phyloP scores from a whole-genome alignment of 2,797 vertebrate species.

The Cottoperca gobio region DNA sequence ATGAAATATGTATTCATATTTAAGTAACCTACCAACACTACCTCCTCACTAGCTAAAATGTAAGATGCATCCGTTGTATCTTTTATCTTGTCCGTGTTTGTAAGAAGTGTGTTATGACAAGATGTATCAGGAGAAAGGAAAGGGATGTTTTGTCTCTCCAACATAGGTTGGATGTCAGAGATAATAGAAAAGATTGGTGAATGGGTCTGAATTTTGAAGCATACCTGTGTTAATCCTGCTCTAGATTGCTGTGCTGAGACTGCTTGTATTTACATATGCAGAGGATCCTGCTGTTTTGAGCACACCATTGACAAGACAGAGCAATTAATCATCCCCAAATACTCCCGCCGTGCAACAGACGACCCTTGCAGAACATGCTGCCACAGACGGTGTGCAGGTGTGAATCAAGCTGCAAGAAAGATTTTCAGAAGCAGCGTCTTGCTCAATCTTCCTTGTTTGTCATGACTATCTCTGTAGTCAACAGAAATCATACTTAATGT shows the following conservation, averaged over 20 bases:
- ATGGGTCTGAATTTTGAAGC: conserved; percentile 81
- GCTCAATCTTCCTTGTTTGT: conserved; percentile 69
- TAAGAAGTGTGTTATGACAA: conserved; percentile 43
- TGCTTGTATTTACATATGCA: conserved; percentile 92
- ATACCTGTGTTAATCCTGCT: conserved; percentile 88
- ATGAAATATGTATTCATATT: neutral
- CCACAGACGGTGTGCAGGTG: conserved; percentile 92
- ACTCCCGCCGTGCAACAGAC: conserved; percentile 89
- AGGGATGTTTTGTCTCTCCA: conserved; percentile 68
- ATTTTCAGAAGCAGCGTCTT: conserved; percentile 72
- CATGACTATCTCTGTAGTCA: conserved; percentile 50
- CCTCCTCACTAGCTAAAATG: neutral
- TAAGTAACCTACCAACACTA: too few relatives aligned
- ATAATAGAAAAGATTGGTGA: conserved; percentile 86
- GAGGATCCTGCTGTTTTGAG: conserved; percentile 92
- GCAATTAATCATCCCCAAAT: conserved; percentile 97
- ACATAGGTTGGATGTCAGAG: conserved; percentile 78
- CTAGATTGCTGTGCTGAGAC: conserved; percentile 84
- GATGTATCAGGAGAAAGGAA: conserved; percentile 67
- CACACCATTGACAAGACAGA: conserved; percentile 91
- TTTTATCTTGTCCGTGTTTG: conserved; percentile 28
- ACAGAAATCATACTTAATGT: conserved; percentile 52
- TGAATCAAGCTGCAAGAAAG: conserved; percentile 86
- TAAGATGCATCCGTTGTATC: conserved; percentile 38
- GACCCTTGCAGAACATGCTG: conserved; percentile 87